Evolutionary conservation across 1,140 invertebrate genomes (phyloP), one percentile per base, ranked within the genome.

Genomic region (Heliconius congener): DNA sequence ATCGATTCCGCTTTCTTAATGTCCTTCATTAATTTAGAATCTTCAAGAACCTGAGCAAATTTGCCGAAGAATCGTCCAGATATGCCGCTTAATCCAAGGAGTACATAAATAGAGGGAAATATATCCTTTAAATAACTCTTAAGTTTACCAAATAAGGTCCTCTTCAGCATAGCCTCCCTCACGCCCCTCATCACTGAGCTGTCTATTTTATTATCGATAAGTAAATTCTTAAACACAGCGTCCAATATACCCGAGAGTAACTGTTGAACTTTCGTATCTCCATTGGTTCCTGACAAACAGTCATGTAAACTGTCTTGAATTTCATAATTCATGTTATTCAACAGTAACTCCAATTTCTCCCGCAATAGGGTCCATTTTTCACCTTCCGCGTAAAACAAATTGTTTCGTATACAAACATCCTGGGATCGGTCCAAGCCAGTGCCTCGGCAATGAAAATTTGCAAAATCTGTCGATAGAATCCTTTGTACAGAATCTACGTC

Each of bases 401-500:
- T 94, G 91, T 94, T 93, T 91, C 90, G 88, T 90, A 94, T 88
- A 90, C 92, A 94, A 93, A 92, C 89, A 91, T 94, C 93, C 87
- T 84, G 87, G 85, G 92, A 93, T 91, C 90, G 93, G 88, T 93
- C 91, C 86, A 94, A 89, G 79, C 85, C 90, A 83, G 89, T 88
- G 79, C 93, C 92, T 87, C 91, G 92, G 82, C 92, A 88, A 85
- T 93, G 87, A 89, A 96, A 96, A 90, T 94, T 87, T 73, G 91
- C 91, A 87, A 95, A 95, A 88, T 95, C 95, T 83, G 95, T 95
- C 50, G 95, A 93, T 77, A 96, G 83, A 79, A 96, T 94, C 81
- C 91, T 88, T 82, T 95, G 95, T 76, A 96, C 90, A 3, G 95
- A 84, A 57, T 95, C 94, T 13, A 95, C 95, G 86, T 96, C 95